Evolutionary conservation across 2,113 vertebrate species (phyloP).

Genomic region (Leptobrachium ailaonicum): DNA sequence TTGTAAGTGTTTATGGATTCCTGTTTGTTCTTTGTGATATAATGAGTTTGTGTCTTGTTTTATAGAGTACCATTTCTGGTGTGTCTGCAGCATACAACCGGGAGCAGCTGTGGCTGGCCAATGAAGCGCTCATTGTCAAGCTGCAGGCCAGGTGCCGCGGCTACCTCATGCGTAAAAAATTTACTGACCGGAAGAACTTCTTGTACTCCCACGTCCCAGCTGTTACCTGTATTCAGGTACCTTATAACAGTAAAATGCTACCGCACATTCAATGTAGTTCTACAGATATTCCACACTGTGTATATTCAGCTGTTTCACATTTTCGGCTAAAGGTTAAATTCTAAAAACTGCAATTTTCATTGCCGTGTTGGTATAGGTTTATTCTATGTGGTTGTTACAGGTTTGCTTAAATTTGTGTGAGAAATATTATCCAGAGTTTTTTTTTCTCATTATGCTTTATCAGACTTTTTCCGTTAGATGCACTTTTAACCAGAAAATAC

Average conservation of each 20-base stretch:
- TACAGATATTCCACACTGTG: no score
- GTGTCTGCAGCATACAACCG: conserved; percentile 93
- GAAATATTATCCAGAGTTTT: no score
- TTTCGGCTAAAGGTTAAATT: no score
- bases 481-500: no score
- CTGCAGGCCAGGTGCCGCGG: conserved; percentile 92
- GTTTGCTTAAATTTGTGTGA: no score
- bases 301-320: no score
- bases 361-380: no score
- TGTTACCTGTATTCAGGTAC: conserved; percentile 90
- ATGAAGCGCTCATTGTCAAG: conserved; percentile 85
- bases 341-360: no score
- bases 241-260: not conserved
- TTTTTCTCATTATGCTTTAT: no score
- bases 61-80: conserved; percentile 83
- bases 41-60: not conserved
- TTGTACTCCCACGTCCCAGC: conserved; percentile 86
- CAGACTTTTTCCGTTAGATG: no score
- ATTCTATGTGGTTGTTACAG: no score
- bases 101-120: conserved; percentile 96
- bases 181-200: conserved; percentile 79
- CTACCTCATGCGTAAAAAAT: conserved; percentile 81
- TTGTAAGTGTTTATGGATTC: not conserved
- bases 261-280: no score
- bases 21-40: not conserved